These are phyloP conservation scores for Telmatochromis bifrenatus DNA, from an alignment of 2,113 vertebrate species.

Conservation along the genomic window DNA sequence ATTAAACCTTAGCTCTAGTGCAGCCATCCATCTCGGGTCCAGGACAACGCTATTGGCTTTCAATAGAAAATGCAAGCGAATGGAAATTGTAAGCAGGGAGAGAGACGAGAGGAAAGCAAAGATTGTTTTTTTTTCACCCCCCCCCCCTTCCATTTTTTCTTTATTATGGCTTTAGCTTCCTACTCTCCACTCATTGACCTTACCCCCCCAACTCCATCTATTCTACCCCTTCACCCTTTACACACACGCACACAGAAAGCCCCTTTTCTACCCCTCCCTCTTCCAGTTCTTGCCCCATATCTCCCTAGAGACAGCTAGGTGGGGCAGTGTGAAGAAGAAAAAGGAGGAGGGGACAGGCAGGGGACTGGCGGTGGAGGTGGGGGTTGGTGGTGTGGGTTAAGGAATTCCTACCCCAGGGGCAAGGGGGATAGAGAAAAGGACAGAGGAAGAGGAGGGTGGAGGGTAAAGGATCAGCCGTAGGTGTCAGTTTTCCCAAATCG, in stretches of 20 bases:
- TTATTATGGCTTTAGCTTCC: conserved; percentile 56
- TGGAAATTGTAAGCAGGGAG: conserved; percentile 75
- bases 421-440: not conserved
- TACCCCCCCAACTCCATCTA: not conserved
- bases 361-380: not conserved
- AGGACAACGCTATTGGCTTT: conserved; percentile 76
- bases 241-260: not conserved
- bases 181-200: conserved; percentile 60
- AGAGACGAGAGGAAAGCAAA: not conserved
- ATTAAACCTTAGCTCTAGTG: conserved; percentile 81
- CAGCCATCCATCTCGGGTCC: conserved; percentile 75
- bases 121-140: rapidly evolving
- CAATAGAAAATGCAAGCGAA: conserved; percentile 81
- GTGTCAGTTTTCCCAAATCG: conserved; percentile 58
- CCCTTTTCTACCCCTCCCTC: not conserved
- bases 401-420: conserved; percentile 64
- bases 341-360: not conserved
- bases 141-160: not conserved
- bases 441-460: conserved; percentile 26
- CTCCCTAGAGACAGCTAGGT: conserved; percentile 56
- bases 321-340: conserved; percentile 27
- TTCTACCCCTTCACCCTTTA: not conserved
- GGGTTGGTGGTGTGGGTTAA: conserved; percentile 33
- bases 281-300: conserved; percentile 14
- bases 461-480: conserved; percentile 51